A percentile compares a stretch with the other conserved stretches of the same genome.
phyloP scores from a whole-genome alignment of 2,888 invertebrate species.

The Phengaris arion region DNA sequence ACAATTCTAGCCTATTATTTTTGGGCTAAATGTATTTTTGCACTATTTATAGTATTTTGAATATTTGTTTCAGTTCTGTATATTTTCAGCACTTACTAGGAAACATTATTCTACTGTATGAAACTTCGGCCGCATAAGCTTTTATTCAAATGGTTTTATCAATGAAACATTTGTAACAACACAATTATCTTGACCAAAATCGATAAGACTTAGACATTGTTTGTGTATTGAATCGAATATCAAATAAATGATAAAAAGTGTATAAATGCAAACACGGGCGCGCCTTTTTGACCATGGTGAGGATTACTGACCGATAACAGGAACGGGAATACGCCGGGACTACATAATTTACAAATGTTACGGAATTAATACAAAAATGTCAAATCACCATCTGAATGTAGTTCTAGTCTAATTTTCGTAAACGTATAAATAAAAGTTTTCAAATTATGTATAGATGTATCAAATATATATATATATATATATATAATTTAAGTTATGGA shows the following conservation, averaged over 20 bases:
- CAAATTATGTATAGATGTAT: no score
- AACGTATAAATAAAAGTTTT: no score
- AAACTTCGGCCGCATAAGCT: not conserved
- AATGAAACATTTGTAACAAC: constrained; percentile 30
- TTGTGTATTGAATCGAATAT: constrained; percentile 41
- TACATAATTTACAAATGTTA: constrained; percentile 33
- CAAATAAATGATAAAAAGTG: constrained; percentile 48
- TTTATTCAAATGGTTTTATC: not conserved
- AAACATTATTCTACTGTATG: not conserved
- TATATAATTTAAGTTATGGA: no score
- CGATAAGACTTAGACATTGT: constrained; percentile 40
- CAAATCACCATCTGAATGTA: not conserved
- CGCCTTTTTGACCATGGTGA: constrained; percentile 46
- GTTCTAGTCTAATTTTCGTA: no score
- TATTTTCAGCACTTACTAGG: not conserved
- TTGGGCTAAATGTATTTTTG: no score
- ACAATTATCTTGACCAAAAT: constrained; percentile 31
- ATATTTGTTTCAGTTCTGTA: no score
- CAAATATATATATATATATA: no score
- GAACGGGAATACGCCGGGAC: constrained; percentile 33
- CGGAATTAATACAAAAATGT: not conserved
- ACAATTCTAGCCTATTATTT: no score
- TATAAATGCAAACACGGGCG: constrained; percentile 44
- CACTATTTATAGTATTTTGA: no score
- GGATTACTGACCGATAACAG: constrained; percentile 46